Conservation (phyloP, 2,797 vertebrate species). For the Catostomus latipinnis region DNA sequence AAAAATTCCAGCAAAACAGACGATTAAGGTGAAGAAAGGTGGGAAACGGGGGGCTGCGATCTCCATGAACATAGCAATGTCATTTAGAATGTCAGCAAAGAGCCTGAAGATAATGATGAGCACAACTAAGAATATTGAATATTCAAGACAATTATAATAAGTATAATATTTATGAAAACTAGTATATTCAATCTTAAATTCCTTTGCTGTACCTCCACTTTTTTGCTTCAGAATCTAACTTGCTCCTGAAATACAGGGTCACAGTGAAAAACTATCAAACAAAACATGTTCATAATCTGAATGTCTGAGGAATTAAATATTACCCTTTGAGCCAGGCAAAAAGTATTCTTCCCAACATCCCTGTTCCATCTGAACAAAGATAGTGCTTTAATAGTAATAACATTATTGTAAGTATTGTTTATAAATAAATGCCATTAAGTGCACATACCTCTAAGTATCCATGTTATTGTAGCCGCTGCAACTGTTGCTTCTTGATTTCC, state of each 20-base stretch:
- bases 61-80: constrained; percentile 89
- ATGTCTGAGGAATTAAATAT: constrained; percentile 22
- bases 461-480: constrained; percentile 88
- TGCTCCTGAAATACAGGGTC: constrained; percentile 76
- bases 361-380: constrained; percentile 82
- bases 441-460: constrained; percentile 85
- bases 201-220: constrained; percentile 84
- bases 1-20: constrained; percentile 86
- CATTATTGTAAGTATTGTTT: no score
- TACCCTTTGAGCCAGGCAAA: constrained; percentile 93
- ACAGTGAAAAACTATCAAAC: not conserved
- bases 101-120: constrained; percentile 73
- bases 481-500: constrained; percentile 87
- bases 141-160: not conserved
- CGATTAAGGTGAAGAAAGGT: constrained; percentile 80
- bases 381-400: no score
- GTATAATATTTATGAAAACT: not conserved
- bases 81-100: constrained; percentile 89
- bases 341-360: constrained; percentile 89
- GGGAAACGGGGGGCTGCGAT: constrained; percentile 85
- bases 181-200: not conserved
- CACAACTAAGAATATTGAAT: not conserved
- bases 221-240: constrained; percentile 91
- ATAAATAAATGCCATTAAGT: not conserved
- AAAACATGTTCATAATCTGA: not conserved